A percentile compares a stretch with the other conserved stretches of the same genome.
phyloP scores from a whole-genome alignment of 2,888 invertebrate genomes.

The Pyrocoelia pectoralis region DNA sequence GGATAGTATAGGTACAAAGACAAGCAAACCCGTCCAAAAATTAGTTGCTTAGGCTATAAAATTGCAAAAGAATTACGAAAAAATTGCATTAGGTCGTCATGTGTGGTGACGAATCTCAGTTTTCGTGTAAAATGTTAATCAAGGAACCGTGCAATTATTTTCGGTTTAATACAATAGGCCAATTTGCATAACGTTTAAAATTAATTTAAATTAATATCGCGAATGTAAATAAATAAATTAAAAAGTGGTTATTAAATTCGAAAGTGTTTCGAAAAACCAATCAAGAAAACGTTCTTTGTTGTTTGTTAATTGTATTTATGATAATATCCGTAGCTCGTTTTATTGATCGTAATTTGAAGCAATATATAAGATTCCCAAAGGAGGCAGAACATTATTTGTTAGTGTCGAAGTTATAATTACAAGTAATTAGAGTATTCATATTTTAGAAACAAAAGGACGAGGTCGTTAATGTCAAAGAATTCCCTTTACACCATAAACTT shows the following conservation, averaged over 20 bases:
- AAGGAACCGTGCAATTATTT: too few species aligned
- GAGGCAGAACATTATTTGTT: slow-evolving; percentile 31
- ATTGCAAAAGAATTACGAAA: too few species aligned
- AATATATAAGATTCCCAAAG: slow-evolving; percentile 32
- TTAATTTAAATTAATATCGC: too few species aligned
- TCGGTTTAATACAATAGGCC: too few species aligned
- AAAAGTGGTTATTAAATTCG: background rate
- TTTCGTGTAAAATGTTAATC: too few species aligned
- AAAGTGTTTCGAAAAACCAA: background rate
- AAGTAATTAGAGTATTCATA: slow-evolving; percentile 37
- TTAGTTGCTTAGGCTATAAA: too few species aligned
- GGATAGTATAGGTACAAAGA: too few species aligned
- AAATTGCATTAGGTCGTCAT: too few species aligned
- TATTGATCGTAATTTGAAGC: slow-evolving; percentile 31
- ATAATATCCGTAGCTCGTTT: background rate
- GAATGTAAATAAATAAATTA: too few species aligned
- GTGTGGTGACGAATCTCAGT: too few species aligned
- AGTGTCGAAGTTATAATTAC: slow-evolving; percentile 35
- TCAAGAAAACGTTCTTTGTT: slow-evolving; percentile 4
- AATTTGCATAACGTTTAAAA: too few species aligned
- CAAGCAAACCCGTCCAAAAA: too few species aligned
- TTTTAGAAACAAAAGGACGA: slow-evolving; percentile 37
- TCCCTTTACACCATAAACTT: slow-evolving; percentile 33
- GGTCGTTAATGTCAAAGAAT: slow-evolving; percentile 38
- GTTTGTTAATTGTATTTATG: slow-evolving; percentile 3